Base-by-base conservation (phyloP, 2,797 vertebrate species). In the Crenuchus spilurus region DNA sequence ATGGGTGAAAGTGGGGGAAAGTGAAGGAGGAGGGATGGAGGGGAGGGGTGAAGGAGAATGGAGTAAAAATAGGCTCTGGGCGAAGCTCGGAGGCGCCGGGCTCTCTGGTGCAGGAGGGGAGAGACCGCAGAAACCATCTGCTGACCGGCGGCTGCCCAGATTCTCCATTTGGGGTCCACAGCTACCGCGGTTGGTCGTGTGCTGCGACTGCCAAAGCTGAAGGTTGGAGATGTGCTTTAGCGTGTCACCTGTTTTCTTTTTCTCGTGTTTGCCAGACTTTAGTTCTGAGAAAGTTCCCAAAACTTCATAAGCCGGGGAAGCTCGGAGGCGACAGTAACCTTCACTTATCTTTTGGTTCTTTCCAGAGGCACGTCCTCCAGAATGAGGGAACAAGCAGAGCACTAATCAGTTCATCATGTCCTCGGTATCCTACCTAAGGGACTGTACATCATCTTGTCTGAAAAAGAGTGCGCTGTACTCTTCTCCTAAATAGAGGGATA, bases 41-140 rank as follows among this genome's bases (percentile, higher is more conserved):
- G 70, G 55, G 48, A 62, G 60, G 80, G 75, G 74, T 82, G 74
- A 73, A 52, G 86, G 84, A 86, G 87, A 84, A 86, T 87, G 81
- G 86, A 89, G 87, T 89, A 91, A 92, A 93, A 94, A 92, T 93
- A 93, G 91, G 80, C 83, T 83, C 84, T 87, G 90, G 90, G 89
- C 90, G 86, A 89, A 91, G 88, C 90, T 91, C 89, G 88, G 84
- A 89, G 92, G 91, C 90, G 91, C 93, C 92, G 91, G 88, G 86
- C 87, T 92, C 90, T 85, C 87, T 81, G 81, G 83, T 85, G 84
- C 84, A 83, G 90, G 89, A 89, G 90, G 90, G 88, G 89, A 86
- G 83, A 28, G 82, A 87, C 91, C 90, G 83, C 89, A 90, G 84
- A 89, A 81, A 86, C 73, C 84, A 80, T 87, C 78, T 85, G 84